phyloP scores from a whole-genome alignment of 2,888 invertebrate species.

The Axea sp. region DNA sequence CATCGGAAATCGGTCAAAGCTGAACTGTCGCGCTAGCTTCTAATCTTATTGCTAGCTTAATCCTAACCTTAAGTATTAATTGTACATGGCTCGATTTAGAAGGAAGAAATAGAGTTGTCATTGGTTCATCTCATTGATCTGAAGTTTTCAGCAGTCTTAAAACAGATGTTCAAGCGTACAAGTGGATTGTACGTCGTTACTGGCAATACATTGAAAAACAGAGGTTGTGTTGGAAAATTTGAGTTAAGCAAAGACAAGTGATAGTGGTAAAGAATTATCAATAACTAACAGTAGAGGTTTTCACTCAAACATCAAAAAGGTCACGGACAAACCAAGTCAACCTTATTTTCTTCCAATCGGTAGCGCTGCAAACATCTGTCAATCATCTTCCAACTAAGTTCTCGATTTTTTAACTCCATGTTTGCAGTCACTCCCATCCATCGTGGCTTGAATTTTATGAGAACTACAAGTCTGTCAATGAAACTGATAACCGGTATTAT shows the following conservation, averaged over 20 bases:
- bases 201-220: no score
- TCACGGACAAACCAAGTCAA: constrained; percentile 65
- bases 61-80: constrained; percentile 66
- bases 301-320: constrained; percentile 1
- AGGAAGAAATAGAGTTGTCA: constrained; percentile 62
- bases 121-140: constrained; percentile 63
- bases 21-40: constrained; percentile 68
- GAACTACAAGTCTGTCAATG: constrained; percentile 29
- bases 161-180: no score
- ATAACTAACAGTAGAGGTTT: constrained; percentile 4
- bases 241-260: no score
- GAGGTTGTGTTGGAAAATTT: no score
- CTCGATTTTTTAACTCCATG: not conserved
- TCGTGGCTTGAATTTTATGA: constrained; percentile 28
- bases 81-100: constrained; percentile 62
- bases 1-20: constrained; percentile 64
- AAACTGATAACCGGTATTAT: not conserved
- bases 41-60: constrained; percentile 72
- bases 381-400: no score
- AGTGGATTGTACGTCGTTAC: no score
- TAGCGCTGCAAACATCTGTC: constrained; percentile 34
- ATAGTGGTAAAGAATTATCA: constrained; percentile 4
- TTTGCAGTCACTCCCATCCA: constrained; percentile 41
- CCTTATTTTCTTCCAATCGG: constrained; percentile 43
- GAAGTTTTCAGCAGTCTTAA: no score